Base-by-base conservation (phyloP, 2,888 invertebrate genomes). In the Lepidochrysops patricia region DNA sequence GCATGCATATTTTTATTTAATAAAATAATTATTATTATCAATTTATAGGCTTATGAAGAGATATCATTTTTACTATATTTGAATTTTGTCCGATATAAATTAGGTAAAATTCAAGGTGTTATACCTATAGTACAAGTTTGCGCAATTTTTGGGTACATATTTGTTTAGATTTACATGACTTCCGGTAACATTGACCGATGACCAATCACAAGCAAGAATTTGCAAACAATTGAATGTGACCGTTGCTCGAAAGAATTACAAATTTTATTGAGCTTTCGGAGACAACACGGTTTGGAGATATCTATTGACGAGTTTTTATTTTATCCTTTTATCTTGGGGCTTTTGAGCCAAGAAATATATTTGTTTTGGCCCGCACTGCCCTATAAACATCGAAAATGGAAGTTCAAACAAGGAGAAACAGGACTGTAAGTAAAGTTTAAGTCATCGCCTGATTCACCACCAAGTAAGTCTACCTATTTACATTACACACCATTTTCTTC, bases 371-470 rank as follows among this genome's bases (percentile, higher is more conserved):
- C 29, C 15, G 5, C 7, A 13, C 27, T 13, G 13, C 27, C 50
- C 50, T 23, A 2, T 15, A 13, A 15, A 50, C 15, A 13, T 27
- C n/a, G 3, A 50, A 65, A 67, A 84, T 85, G 85, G 85, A 84
- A 66, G 71, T 77, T 57, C 80, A 79, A 64, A 68, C 70, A 57
- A 76, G 84, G 62, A 80, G 81, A 67, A 79, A 76, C 61, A 73
- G 80, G 70, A 66, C 72, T 70, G 88, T 88, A 72, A 77, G 75
- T 68, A 66, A 29, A 49, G 26, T 57, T 50, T 61, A 25, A 48
- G 29, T 5, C 3, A 29, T 58, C 13, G n/a, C 49, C 57, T 60
- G 43, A 49, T 26, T 15, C 54, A 59, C 50, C n/a, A n/a, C n/a
- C n/a, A n/a, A n/a, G n/a, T n/a, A 29, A 29, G 9, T 29, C 7